These are phyloP conservation scores for Nesogale talazaci DNA, from an alignment of 2,113 vertebrate species.

Conservation along the genomic window DNA sequence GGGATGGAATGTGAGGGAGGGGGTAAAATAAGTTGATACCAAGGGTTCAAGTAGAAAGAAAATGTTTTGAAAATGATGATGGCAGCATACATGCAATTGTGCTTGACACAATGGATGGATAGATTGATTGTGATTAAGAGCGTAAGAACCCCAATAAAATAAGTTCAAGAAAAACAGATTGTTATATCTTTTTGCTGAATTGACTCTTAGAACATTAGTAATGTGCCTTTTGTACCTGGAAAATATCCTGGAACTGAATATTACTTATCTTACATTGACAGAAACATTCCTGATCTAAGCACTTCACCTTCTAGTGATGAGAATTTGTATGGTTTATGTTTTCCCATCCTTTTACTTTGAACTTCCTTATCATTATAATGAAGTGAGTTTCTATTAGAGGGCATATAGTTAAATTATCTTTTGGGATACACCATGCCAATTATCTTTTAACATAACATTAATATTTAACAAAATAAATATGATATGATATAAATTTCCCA, in stretches of 20 bases:
- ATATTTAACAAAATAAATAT: background rate
- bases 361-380: background rate
- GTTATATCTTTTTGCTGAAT: background rate
- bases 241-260: background rate
- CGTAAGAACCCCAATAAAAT: too few relatives aligned
- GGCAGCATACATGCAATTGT: too few relatives aligned
- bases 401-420: background rate
- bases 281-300: background rate
- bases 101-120: too few relatives aligned
- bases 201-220: background rate
- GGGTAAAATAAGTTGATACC: too few relatives aligned
- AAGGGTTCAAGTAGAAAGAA: too few relatives aligned
- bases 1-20: too few relatives aligned
- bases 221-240: background rate
- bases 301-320: background rate
- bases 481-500: background rate
- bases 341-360: background rate
- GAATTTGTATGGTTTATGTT: background rate
- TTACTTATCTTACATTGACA: background rate
- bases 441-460: background rate
- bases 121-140: too few relatives aligned
- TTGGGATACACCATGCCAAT: background rate
- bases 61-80: too few relatives aligned
- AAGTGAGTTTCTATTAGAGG: background rate
- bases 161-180: background rate